A percentile compares a stretch with the other conserved stretches of the same genome.
phyloP scores from a whole-genome alignment of 1,140 invertebrate species.

The Steinernema khuongi region DNA sequence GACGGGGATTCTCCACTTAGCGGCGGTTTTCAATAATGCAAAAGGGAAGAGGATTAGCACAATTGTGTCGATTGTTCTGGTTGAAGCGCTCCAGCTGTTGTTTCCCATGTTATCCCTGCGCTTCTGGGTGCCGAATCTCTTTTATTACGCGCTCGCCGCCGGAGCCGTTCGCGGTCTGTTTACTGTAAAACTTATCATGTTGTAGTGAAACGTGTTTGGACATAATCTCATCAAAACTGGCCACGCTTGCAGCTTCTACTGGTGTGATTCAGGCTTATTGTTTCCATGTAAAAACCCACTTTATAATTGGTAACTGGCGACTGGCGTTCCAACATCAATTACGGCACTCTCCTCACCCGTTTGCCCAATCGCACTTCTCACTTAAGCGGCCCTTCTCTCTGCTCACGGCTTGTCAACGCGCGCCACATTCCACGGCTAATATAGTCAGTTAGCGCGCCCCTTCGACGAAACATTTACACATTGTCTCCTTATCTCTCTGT shows the following conservation, averaged over 20 bases:
- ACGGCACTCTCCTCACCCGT: constrained; percentile 5
- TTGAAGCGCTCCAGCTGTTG: constrained; percentile 10
- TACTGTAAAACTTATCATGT: too few relatives aligned
- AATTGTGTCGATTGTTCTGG: constrained; percentile 13
- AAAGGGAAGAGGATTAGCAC: constrained; percentile 16
- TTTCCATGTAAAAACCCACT: too few relatives aligned
- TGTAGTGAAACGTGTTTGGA: too few relatives aligned
- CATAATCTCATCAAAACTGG: too few relatives aligned
- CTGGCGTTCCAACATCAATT: neutral
- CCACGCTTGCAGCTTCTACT: too few relatives aligned
- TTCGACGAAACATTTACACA: neutral
- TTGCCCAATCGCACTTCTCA: constrained; percentile 2
- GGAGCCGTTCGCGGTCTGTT: too few relatives aligned
- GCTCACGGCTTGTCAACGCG: neutral
- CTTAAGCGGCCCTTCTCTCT: neutral
- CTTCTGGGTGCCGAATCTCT: neutral
- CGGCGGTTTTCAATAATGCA: constrained; percentile 16
- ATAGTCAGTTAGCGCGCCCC: neutral
- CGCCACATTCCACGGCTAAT: constrained; percentile 5
- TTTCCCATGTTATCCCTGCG: constrained; percentile 3
- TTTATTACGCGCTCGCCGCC: too few relatives aligned
- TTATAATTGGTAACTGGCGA: neutral
- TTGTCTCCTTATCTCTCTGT: neutral
- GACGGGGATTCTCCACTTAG: constrained; percentile 1
- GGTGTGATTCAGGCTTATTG: neutral